phyloP scores from a whole-genome alignment of 2,888 invertebrate genomes.

The Abscondita cerata region DNA sequence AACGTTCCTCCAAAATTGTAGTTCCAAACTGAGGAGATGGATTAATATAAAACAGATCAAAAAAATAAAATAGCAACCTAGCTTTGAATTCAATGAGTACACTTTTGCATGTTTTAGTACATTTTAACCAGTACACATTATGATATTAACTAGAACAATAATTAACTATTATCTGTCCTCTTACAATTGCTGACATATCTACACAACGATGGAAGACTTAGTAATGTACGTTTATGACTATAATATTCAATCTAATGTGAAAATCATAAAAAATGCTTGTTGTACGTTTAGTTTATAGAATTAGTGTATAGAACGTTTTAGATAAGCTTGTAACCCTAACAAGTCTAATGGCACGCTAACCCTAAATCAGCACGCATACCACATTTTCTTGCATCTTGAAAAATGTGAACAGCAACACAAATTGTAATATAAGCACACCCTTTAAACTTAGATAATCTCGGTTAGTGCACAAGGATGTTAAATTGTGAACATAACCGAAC shows the following conservation, averaged over 20 bases:
- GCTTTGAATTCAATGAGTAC: too few species aligned
- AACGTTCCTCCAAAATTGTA: too few species aligned
- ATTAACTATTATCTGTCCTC: too few species aligned
- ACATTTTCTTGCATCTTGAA: slow-evolving; percentile 6
- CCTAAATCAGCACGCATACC: slow-evolving; percentile 11
- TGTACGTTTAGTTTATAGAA: neutral
- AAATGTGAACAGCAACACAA: neutral
- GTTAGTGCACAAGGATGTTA: slow-evolving; percentile 7
- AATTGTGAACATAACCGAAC: slow-evolving; percentile 1
- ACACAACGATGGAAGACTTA: too few species aligned
- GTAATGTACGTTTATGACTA: too few species aligned
- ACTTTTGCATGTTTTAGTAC: too few species aligned
- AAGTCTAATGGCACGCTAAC: slow-evolving; percentile 4
- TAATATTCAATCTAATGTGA: neutral
- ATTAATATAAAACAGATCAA: too few species aligned
- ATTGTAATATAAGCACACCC: slow-evolving; percentile 4
- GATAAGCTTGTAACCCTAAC: slow-evolving; percentile 11
- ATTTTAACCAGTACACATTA: too few species aligned
- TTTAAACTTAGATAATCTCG: slow-evolving; percentile 5
- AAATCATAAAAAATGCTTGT: neutral
- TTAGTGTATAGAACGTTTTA: slow-evolving; percentile 6
- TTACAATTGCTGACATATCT: too few species aligned
- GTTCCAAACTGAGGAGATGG: too few species aligned
- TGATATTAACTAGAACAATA: too few species aligned
- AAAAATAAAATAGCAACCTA: too few species aligned